Conservation (phyloP, 2,797 vertebrate genomes). For the Pelochelys cantorii region DNA sequence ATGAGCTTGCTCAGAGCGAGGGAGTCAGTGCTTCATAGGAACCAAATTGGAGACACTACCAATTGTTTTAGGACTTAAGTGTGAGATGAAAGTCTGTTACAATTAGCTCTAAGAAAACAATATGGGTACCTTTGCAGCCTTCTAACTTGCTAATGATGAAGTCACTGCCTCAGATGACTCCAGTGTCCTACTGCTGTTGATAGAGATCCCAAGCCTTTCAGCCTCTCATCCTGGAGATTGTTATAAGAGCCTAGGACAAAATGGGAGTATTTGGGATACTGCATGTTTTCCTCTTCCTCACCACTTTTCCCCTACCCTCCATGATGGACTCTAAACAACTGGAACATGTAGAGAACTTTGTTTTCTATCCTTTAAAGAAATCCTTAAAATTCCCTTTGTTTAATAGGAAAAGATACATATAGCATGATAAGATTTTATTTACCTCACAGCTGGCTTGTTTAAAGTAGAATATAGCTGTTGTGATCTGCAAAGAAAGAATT, state of each 20-base stretch:
- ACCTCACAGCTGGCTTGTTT: background rate
- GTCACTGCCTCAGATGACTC: background rate
- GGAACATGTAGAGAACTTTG: background rate
- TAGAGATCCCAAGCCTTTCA: too few species aligned
- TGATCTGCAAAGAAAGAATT: background rate
- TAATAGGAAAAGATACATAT: too few species aligned
- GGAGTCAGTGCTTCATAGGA: background rate
- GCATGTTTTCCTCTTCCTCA: background rate
- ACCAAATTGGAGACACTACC: background rate
- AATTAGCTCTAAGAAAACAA: background rate
- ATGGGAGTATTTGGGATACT: background rate
- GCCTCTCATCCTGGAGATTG: background rate
- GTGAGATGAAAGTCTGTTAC: background rate
- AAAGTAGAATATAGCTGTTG: background rate
- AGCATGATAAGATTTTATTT: background rate
- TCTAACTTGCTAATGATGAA: background rate
- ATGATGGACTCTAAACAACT: background rate
- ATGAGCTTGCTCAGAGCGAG: background rate
- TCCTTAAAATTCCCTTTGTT: background rate
- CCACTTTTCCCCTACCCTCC: too few species aligned
- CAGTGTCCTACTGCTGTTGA: background rate
- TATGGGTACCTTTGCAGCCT: background rate
- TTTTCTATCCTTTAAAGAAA: background rate
- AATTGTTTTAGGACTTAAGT: background rate
- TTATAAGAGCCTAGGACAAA: background rate